Evolutionary conservation across 2,797 vertebrate genomes (phyloP).

Genomic region (Balearica regulorum): DNA sequence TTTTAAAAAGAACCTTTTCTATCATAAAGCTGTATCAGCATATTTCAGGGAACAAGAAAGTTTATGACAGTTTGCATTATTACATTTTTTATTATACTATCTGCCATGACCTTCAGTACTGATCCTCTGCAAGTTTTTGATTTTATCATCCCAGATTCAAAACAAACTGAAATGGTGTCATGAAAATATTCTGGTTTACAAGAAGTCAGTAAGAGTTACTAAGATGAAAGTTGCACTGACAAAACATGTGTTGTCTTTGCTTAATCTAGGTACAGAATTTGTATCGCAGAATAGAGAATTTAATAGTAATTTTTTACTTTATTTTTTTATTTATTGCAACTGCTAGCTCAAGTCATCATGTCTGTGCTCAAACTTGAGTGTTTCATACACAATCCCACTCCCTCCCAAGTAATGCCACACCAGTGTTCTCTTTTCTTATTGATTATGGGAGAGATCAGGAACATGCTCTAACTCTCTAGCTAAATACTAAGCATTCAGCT

Average conservation of each 20-base stretch:
- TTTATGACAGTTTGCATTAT: neutral
- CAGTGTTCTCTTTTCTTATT: neutral
- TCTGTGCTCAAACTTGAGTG: neutral
- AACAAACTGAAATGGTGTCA: neutral
- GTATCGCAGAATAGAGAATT: neutral
- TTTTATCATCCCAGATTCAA: neutral
- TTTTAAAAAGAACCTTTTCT: neutral
- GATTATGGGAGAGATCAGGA: neutral
- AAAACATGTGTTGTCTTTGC: neutral
- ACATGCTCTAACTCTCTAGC: rapidly evolving
- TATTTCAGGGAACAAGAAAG: neutral
- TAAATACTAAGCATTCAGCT: neutral
- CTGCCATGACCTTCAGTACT: neutral
- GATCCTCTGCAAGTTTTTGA: neutral
- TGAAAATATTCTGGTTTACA: neutral
- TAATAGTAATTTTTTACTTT: neutral
- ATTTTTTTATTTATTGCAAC: neutral
- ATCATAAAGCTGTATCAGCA: neutral
- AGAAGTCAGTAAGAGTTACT: neutral
- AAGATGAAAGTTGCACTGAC: neutral
- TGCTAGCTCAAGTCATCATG: neutral
- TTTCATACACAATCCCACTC: neutral
- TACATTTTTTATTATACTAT: neutral
- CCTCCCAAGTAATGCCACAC: neutral
- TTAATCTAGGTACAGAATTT: neutral